Evolutionary conservation across 1,140 invertebrate genomes (phyloP), one percentile per base, ranked within the genome.

Genomic region (Neodiprion fabricii): DNA sequence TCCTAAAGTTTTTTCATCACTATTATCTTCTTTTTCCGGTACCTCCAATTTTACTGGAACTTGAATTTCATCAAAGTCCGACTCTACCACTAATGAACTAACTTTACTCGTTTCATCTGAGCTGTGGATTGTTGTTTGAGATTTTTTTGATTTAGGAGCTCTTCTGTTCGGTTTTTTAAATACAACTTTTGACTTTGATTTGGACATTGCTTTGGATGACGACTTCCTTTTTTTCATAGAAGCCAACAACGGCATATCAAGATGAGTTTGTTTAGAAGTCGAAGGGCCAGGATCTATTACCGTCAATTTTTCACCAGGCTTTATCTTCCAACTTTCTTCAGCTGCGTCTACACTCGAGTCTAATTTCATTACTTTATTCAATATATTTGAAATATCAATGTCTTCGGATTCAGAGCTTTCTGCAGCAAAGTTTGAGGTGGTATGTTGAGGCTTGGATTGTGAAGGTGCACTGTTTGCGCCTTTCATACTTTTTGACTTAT

Each of bases 211-310:
- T 61, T 17, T 61, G 53, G 53, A 5, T 17, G n/a, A 12, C n/a
- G 11, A 12, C 9, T 61, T 61, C 53, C 9, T 12, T 61, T 17
- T 61, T 17, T 61, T 61, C 53, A 14, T 61, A 5, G 53, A 14
- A 14, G 53, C n/a, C 53, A 61, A 61, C 53, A 17, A 61, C 5
- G 53, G 53, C 53, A 61, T 61, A 9, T 61, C 53, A 61, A 61
- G 53, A 61, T 61, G 3, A 17, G 11, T 61, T 0, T 61, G n/a
- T 61, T 17, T 61, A 1, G 81, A 81, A 8, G 80, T 83, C 9
- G 81, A 83, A 49, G 81, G 81, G 28, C 78, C 79, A 40, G 81
- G 81, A 76, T 81, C 80, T n/a, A 78, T 80, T 14, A 75, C 72
- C 3, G 70, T 72, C 14, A 71, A 76, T 28, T 75, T 23, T 73